Evolutionary conservation across 2,113 vertebrate genomes (phyloP), one percentile per base, ranked within the genome.

Genomic region (Tenrec ecaudatus): DNA sequence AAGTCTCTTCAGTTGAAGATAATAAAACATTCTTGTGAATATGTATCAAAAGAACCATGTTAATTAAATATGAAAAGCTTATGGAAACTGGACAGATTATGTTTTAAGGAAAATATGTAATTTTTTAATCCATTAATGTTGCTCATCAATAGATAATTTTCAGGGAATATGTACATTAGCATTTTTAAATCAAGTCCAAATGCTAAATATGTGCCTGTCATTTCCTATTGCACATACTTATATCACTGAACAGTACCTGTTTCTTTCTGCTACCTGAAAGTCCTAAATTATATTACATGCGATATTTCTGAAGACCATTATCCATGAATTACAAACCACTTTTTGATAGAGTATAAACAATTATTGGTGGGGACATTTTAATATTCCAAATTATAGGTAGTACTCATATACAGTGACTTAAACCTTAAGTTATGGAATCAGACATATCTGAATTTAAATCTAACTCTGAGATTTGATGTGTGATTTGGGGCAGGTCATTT

Each of bases 171-270:
- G 43, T 27, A 43, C 0, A 68, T 9, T 25, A 33, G 25, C 2
- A 73, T n/a, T 31, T 66, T 85, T 66, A 40, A 90, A 53, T 77
- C 27, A 81, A 71, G 43, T 33, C 19, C 27, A 75, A 78, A 86
- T 25, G 36, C 10, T 68, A 73, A 71, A 23, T 17, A 4, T 87
- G n/a, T 38, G 7, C 29, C 33, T 62, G 10, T 36, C 6, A 47
- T 47, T 47, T 47, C 43, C 43, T 10, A 31, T 43, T 78, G 58
- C 4, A 23, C 12, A 57, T 53, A 22, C 23, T 73, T 53, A 2
- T 71, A 64, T 23, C 20, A 25, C 2, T 1, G 11, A 1, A 64
- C 0, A 9, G 29, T 7, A 36, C 15, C 82, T 40, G 31, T 0
- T 69, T 2, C 3, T 58, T 58, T 43, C 33, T 43, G 14, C 76